Evolutionary conservation across 2,888 invertebrate species (phyloP).

Genomic region (Sialis fuliginosa): DNA sequence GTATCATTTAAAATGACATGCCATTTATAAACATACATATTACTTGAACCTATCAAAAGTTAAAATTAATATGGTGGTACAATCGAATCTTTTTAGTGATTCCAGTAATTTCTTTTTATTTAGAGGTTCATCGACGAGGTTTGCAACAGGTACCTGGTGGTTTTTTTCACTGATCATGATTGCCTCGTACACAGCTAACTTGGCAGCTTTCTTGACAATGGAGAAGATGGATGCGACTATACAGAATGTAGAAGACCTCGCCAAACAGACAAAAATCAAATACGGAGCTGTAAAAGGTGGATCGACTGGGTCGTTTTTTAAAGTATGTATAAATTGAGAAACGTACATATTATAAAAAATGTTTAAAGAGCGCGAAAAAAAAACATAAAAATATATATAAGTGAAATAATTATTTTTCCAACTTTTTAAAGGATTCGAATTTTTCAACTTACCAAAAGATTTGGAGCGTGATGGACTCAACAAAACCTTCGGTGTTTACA

Average conservation of each 20-base stretch:
- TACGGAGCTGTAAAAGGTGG: conserved; percentile 86
- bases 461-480: conserved; percentile 82
- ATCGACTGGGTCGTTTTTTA: conserved; percentile 81
- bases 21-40: no score
- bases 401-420: no score
- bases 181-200: conserved; percentile 85
- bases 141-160: conserved; percentile 85
- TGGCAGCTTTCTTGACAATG: conserved; percentile 84
- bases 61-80: no score
- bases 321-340: no score
- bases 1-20: no score
- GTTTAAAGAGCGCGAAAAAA: no score
- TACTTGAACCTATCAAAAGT: no score
- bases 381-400: no score
- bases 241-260: conserved; percentile 79
- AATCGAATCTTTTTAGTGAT: not conserved
- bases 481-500: conserved; percentile 68
- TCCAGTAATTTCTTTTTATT: conserved; percentile 8
- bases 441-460: conserved; percentile 78
- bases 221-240: conserved; percentile 81
- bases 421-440: conserved; percentile 49
- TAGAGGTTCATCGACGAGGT: conserved; percentile 76
- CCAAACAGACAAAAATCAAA: conserved; percentile 86
- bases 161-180: conserved; percentile 84
- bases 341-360: no score